phyloP scores from a whole-genome alignment of 1,140 invertebrate genomes.

The Drosophila nigromelanica region DNA sequence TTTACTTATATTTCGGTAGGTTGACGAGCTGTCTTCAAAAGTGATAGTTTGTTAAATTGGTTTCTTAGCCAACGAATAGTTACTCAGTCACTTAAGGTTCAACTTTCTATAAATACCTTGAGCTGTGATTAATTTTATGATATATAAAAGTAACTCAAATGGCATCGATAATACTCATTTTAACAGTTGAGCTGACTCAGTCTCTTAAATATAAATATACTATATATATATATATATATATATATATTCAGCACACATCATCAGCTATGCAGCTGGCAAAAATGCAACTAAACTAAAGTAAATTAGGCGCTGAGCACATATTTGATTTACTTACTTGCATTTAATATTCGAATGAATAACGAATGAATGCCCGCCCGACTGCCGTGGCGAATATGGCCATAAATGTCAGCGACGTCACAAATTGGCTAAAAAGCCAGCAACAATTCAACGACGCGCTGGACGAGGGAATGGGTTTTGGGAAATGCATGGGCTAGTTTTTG shows the following conservation, averaged over 20 bases:
- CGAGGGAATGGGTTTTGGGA: neutral
- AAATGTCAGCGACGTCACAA: slow-evolving; percentile 72
- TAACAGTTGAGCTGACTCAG: slow-evolving; percentile 1
- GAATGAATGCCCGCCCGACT: slow-evolving; percentile 22
- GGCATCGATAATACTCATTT: no score
- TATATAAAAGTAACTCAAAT: no score
- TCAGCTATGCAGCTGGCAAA: slow-evolving; percentile 51
- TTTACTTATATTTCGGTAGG: no score
- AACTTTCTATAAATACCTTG: no score
- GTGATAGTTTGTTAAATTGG: no score
- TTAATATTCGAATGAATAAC: slow-evolving; percentile 55
- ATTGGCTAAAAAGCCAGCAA: slow-evolving; percentile 63
- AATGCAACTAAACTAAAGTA: slow-evolving; percentile 70
- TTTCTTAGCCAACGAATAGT: no score
- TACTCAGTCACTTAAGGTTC: no score
- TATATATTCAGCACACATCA: neutral
- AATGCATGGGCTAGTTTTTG: slow-evolving; percentile 15
- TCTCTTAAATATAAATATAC: no score
- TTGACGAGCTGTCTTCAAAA: no score
- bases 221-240: no score
- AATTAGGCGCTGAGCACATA: slow-evolving; percentile 67
- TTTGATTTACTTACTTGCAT: slow-evolving; percentile 77
- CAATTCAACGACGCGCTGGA: slow-evolving; percentile 39
- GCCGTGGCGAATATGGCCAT: slow-evolving; percentile 41
- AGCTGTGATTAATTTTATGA: no score